phyloP scores from a whole-genome alignment of 2,797 vertebrate species.

The Enteromius anoplus region DNA sequence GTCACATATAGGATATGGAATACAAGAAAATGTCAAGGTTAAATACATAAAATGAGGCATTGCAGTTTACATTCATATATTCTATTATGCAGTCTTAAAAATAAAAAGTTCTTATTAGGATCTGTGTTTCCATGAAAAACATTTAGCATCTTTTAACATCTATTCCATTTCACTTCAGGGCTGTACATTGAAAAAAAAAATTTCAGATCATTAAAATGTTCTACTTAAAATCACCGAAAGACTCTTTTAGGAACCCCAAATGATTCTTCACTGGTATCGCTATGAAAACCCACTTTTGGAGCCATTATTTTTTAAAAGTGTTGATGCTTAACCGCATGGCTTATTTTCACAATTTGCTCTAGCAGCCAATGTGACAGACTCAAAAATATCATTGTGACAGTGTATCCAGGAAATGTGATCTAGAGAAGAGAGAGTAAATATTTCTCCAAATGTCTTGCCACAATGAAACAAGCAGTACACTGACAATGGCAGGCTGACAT shows the following conservation, averaged over 20 bases:
- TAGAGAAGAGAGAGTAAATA: conserved; percentile 33
- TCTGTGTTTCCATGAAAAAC: neutral
- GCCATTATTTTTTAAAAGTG: neutral
- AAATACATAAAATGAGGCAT: neutral
- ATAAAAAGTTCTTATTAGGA: neutral
- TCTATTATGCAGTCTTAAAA: neutral
- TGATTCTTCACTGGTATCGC: neutral
- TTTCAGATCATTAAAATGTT: neutral
- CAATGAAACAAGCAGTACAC: conserved; percentile 7
- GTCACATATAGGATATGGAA: neutral
- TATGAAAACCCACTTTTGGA: neutral
- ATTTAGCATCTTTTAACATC: neutral
- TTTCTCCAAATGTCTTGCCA: conserved; percentile 32
- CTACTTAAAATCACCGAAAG: neutral
- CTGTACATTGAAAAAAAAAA: neutral
- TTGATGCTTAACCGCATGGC: neutral
- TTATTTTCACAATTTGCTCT: conserved; percentile 10
- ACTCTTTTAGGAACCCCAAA: neutral
- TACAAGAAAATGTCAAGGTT: neutral
- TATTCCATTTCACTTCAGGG: neutral
- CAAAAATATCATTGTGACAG: conserved; percentile 23
- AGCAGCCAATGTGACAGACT: neutral
- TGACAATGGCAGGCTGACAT: conserved; percentile 46
- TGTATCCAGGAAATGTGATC: conserved; percentile 30
- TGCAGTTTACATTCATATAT: neutral